These are phyloP conservation scores for Drosophila albomicans DNA, from an alignment of 1,140 invertebrate species.

Conservation along the genomic window DNA sequence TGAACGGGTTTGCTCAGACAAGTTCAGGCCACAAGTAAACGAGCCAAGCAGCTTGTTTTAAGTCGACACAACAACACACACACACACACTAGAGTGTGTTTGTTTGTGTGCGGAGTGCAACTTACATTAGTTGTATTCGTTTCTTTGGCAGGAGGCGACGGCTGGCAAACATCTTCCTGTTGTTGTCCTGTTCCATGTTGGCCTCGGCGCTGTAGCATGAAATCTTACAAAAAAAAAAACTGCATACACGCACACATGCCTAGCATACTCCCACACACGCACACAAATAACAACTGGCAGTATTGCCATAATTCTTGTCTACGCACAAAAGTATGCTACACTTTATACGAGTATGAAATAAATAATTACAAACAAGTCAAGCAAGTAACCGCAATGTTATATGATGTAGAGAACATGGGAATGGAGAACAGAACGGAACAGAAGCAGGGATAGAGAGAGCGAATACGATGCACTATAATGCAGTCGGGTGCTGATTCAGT, in stretches of 20 bases:
- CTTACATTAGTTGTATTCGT: slow-evolving; percentile 54
- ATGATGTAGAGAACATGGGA: slow-evolving; percentile 19
- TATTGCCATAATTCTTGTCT: slow-evolving; percentile 78
- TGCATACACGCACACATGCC: slow-evolving; percentile 39
- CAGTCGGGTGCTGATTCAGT: slow-evolving; percentile 38
- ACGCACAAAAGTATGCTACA: slow-evolving; percentile 73
- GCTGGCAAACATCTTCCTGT: slow-evolving; percentile 61
- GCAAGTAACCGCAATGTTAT: slow-evolving; percentile 60
- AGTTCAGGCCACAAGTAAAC: slow-evolving; percentile 78
- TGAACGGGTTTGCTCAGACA: slow-evolving; percentile 15
- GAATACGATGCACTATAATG: neutral
- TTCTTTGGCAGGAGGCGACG: slow-evolving; percentile 37
- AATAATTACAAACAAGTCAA: slow-evolving; percentile 81
- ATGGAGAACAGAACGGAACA: neutral
- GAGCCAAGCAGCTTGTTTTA: slow-evolving; percentile 77
- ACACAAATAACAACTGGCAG: slow-evolving; percentile 65
- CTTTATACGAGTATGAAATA: slow-evolving; percentile 70
- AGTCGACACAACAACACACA: slow-evolving; percentile 36
- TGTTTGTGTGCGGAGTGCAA: slow-evolving; percentile 20
- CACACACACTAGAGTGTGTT: slow-evolving; percentile 15
- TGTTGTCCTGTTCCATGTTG: slow-evolving; percentile 56
- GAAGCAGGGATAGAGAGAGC: too few relatives aligned
- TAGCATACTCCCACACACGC: slow-evolving; percentile 11
- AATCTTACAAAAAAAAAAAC: slow-evolving; percentile 71
- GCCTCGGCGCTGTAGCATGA: slow-evolving; percentile 71